A percentile compares a stretch with the other conserved stretches of the same genome.
These are phyloP conservation scores for Holacanthella duospinosa DNA, from an alignment of 2,888 invertebrate genomes.

Conservation along the genomic window DNA sequence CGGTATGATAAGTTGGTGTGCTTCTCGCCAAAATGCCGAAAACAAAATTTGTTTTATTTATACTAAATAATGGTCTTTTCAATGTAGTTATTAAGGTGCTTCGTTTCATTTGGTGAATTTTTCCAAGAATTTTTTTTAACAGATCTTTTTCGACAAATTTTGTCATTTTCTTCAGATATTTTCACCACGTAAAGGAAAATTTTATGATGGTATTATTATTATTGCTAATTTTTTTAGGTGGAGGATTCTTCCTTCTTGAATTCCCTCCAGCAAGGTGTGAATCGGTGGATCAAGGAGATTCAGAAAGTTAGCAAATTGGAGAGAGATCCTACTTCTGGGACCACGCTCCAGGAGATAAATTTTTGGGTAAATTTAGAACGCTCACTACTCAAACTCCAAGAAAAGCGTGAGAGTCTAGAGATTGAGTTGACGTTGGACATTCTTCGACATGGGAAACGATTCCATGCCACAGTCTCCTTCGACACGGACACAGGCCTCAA, in stretches of 20 bases:
- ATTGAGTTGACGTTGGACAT: slow-evolving; percentile 91
- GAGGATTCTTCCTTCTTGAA: slow-evolving; percentile 96
- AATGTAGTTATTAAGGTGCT: too few species aligned
- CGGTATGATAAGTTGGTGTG: too few species aligned
- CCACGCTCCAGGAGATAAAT: slow-evolving; percentile 94
- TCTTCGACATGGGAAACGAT: slow-evolving; percentile 93
- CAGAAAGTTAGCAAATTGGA: slow-evolving; percentile 98
- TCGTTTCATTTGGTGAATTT: too few species aligned
- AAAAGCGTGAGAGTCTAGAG: slow-evolving; percentile 92
- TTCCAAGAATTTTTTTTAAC: too few species aligned
- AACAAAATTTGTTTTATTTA: too few species aligned
- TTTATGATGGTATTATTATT: too few species aligned
- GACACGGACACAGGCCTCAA: slow-evolving; percentile 96
- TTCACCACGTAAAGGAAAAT: not conserved
- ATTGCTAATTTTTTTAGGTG: slow-evolving; percentile 43
- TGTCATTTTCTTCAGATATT: not conserved
- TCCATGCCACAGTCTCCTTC: slow-evolving; percentile 97
- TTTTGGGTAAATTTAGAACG: slow-evolving; percentile 98
- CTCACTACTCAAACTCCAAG: slow-evolving; percentile 89
- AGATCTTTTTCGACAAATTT: too few species aligned
- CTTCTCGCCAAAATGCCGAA: too few species aligned
- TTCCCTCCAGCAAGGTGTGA: slow-evolving; percentile 91
- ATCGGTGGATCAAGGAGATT: slow-evolving; percentile 98
- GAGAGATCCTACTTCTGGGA: slow-evolving; percentile 94
- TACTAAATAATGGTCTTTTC: too few species aligned